These are phyloP conservation scores for Danio choprae DNA, from an alignment of 2,797 vertebrate species.

Conservation along the genomic window DNA sequence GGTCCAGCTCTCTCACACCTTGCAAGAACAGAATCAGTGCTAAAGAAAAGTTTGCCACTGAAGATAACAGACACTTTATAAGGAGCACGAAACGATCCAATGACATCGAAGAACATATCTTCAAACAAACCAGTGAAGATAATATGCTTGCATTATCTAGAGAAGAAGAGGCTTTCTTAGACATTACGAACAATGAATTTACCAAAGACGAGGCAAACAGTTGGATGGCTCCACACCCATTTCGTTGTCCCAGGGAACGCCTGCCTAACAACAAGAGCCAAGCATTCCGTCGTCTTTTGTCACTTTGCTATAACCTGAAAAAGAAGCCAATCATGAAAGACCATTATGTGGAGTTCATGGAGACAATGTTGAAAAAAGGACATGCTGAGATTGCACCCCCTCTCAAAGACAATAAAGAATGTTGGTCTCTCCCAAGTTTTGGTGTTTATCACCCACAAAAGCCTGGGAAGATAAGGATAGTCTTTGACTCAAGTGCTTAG, in stretches of 20 bases:
- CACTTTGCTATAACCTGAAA: not conserved
- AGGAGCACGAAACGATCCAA: not conserved
- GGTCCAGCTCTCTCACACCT: not conserved
- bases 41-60: not conserved
- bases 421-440: constrained; percentile 31
- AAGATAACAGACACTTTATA: not conserved
- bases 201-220: constrained; percentile 14
- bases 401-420: not conserved
- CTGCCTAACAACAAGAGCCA: not conserved
- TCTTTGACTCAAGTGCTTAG: no score
- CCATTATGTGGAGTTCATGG: constrained; percentile 32
- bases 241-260: not conserved
- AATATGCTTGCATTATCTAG: constrained; percentile 26
- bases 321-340: constrained; percentile 30
- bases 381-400: not conserved
- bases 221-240: constrained; percentile 46
- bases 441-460: no score
- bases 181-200: constrained; percentile 36
- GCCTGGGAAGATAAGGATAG: no score
- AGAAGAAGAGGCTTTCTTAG: constrained; percentile 26
- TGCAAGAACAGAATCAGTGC: not conserved
- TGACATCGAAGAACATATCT: constrained; percentile 6
- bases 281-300: not conserved
- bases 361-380: constrained; percentile 12
- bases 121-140: constrained; percentile 27